Conservation (phyloP, 2,888 invertebrate genomes). For the Dryocosmus kuriphilus region DNA sequence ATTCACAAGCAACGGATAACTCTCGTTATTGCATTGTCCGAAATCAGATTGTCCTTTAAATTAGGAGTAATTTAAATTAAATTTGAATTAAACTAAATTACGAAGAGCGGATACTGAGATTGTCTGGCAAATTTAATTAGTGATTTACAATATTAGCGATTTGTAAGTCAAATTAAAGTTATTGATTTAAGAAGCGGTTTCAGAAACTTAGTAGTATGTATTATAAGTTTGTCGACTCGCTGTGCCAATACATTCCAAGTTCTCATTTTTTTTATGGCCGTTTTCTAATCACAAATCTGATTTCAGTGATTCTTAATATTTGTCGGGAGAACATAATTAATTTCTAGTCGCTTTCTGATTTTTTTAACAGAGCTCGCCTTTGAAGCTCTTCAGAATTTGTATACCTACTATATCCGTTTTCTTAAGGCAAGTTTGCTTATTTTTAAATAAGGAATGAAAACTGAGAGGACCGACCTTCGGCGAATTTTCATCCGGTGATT, state of each 20-base stretch:
- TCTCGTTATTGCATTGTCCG: conserved; percentile 32
- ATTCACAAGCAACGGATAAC: not conserved
- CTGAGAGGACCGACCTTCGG: not conserved
- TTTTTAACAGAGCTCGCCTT: not conserved
- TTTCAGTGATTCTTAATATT: not conserved
- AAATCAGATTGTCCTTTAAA: conserved; percentile 40
- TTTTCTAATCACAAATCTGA: not conserved
- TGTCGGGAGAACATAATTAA: not conserved
- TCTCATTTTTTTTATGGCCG: not conserved
- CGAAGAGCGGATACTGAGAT: not conserved
- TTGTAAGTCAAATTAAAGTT: conserved; percentile 30
- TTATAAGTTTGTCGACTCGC: conserved; percentile 36
- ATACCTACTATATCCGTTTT: not conserved
- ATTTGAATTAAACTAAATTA: not conserved
- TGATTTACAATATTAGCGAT: conserved; percentile 22
- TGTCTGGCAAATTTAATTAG: not conserved
- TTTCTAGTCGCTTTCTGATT: conserved; percentile 18
- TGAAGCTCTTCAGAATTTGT: not conserved
- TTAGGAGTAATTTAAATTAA: not conserved
- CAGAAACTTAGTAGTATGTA: conserved; percentile 44
- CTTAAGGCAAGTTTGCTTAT: not conserved
- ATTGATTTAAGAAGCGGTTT: conserved; percentile 41
- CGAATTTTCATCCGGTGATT: conserved; percentile 14
- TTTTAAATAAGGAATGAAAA: conserved; percentile 3
- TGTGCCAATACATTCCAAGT: conserved; percentile 30